Conservation (phyloP, 1,140 invertebrate species). For the Adoxophyes honmai region DNA sequence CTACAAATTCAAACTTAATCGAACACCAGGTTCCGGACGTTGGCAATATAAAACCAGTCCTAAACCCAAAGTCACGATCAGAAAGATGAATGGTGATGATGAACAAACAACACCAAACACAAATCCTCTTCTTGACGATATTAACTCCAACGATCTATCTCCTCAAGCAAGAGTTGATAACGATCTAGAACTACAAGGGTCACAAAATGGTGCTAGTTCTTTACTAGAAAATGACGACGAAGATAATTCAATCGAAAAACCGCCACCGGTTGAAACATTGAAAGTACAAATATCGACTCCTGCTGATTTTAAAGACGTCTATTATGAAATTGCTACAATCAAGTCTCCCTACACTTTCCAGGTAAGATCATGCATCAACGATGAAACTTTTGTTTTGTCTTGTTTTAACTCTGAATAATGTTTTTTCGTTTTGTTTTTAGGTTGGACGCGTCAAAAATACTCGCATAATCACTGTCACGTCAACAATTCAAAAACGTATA, state of each 20-base stretch:
- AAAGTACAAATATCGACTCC: constrained; percentile 92
- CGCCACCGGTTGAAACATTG: constrained; percentile 85
- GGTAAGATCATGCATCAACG: constrained; percentile 66
- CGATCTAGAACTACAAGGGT: constrained; percentile 84
- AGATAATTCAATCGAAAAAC: constrained; percentile 80
- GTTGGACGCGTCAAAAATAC: constrained; percentile 92
- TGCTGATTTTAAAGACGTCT: constrained; percentile 88
- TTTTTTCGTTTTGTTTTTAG: constrained; percentile 73
- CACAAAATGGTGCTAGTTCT: constrained; percentile 78
- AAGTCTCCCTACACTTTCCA: constrained; percentile 93
- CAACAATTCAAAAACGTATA: constrained; percentile 87
- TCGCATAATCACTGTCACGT: constrained; percentile 89
- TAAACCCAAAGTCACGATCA: constrained; percentile 89
- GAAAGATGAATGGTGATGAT: constrained; percentile 82
- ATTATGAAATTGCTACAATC: constrained; percentile 92
- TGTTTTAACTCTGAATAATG: background rate
- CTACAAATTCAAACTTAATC: constrained; percentile 86
- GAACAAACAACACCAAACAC: constrained; percentile 68
- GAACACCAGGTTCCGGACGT: constrained; percentile 82
- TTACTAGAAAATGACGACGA: constrained; percentile 79
- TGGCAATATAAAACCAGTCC: constrained; percentile 94
- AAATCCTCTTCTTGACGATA: constrained; percentile 59
- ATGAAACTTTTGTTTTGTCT: no score
- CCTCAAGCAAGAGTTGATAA: constrained; percentile 76
- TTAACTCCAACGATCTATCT: constrained; percentile 62